Conservation (phyloP, 2,888 invertebrate species). For the Steinernema carpocapsae region DNA sequence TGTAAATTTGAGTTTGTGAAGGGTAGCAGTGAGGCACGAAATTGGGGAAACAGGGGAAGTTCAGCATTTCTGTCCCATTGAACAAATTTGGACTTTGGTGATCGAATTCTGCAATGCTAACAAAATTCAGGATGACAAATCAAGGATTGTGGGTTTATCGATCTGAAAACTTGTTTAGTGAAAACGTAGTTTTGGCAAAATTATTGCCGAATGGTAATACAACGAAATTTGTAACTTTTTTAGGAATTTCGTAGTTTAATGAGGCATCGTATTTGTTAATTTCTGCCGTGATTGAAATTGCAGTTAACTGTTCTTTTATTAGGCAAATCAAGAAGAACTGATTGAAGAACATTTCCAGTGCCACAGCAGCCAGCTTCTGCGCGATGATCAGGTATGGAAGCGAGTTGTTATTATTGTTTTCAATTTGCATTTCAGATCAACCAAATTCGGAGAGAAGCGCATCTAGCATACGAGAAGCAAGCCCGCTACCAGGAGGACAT, state of each 20-base stretch:
- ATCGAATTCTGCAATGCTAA: no score
- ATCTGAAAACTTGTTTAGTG: not conserved
- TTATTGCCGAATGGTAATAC: no score
- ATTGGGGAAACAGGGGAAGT: no score
- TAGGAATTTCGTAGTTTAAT: no score
- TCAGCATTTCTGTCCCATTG: not conserved
- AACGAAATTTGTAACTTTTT: no score
- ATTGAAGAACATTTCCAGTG: slow-evolving; percentile 45
- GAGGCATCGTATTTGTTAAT: no score
- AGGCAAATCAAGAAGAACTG: not conserved
- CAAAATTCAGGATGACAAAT: no score
- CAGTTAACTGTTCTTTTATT: not conserved
- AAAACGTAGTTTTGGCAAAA: no score
- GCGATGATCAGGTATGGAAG: slow-evolving; percentile 37
- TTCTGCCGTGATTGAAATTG: not conserved
- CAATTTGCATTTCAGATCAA: slow-evolving; percentile 46
- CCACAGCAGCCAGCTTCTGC: slow-evolving; percentile 49
- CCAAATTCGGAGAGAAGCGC: slow-evolving; percentile 62
- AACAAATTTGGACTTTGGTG: no score
- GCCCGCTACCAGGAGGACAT: slow-evolving; percentile 67
- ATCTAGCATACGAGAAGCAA: slow-evolving; percentile 65
- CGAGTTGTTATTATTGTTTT: not conserved
- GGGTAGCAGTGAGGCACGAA: no score
- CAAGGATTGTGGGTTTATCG: no score
- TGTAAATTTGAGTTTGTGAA: no score